Percentiles rank a stretch among this genome's conserved stretches.
These are phyloP conservation scores for Melitaea cinxia DNA, from an alignment of 1,140 invertebrate species.

Conservation along the genomic window DNA sequence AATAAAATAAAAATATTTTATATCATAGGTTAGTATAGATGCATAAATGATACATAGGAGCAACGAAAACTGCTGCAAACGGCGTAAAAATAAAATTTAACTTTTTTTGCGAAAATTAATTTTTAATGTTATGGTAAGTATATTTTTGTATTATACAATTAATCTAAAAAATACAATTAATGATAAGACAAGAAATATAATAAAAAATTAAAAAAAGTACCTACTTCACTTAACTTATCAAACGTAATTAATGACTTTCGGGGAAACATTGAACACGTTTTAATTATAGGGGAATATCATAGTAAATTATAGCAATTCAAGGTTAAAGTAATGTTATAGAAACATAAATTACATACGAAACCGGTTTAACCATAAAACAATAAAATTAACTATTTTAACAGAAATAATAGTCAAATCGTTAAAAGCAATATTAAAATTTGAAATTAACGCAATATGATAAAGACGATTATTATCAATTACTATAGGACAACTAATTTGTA, in stretches of 20 bases:
- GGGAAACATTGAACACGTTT: neutral
- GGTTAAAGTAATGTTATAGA: slow-evolving; percentile 3
- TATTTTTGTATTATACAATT: too few species aligned
- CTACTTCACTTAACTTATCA: slow-evolving; percentile 3
- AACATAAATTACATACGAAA: neutral
- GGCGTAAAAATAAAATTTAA: too few species aligned
- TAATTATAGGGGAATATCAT: neutral
- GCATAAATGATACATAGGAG: too few species aligned
- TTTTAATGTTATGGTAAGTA: too few species aligned
- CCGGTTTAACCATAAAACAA: neutral
- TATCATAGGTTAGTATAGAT: too few species aligned
- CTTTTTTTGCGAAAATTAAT: too few species aligned
- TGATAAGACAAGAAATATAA: too few species aligned
- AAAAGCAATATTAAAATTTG: neutral
- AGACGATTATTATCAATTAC: slow-evolving; percentile 1
- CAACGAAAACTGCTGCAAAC: too few species aligned
- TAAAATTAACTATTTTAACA: neutral
- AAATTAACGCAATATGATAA: neutral
- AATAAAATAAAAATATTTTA: too few species aligned
- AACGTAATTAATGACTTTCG: neutral
- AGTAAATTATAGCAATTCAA: neutral
- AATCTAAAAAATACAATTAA: too few species aligned
- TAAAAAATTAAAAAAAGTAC: too few species aligned
- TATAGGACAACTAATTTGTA: neutral
- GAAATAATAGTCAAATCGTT: too few species aligned